Conservation (phyloP, 2,113 vertebrate species). For the Oncorhynchus masou region DNA sequence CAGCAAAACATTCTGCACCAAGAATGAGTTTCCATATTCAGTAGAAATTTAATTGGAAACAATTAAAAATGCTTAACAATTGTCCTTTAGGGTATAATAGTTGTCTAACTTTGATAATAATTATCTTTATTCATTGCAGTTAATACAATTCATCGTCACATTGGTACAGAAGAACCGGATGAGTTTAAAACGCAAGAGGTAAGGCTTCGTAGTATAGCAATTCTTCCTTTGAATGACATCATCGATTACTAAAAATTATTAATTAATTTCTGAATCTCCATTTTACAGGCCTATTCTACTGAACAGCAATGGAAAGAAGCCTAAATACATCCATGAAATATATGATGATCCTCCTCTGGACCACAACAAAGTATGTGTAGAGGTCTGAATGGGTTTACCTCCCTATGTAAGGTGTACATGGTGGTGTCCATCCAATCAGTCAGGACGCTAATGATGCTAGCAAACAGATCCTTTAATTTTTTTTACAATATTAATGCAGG, state of each 20-base stretch:
- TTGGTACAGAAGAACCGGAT: conserved; percentile 93
- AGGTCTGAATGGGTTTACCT: background rate
- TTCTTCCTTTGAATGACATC: background rate
- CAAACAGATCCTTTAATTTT: too few relatives aligned
- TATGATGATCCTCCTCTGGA: conserved; percentile 81
- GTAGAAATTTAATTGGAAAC: too few relatives aligned
- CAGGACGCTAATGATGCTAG: too few relatives aligned
- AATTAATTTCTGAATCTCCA: background rate
- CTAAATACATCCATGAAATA: conserved; percentile 88
- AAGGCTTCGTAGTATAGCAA: conserved; percentile 8
- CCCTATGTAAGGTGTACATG: too few relatives aligned
- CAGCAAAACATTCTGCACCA: background rate
- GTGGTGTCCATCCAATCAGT: too few relatives aligned
- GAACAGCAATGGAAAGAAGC: conserved; percentile 88
- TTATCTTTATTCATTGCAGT: conserved; percentile 66
- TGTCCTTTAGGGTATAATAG: background rate
- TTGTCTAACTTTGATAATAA: too few relatives aligned
- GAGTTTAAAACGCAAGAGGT: conserved; percentile 95
- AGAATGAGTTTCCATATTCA: too few relatives aligned
- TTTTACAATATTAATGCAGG: too few relatives aligned
- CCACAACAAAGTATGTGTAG: background rate
- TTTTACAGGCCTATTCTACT: conserved; percentile 84
- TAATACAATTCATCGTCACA: conserved; percentile 95
- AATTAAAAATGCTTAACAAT: background rate
- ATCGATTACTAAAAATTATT: too few relatives aligned